phyloP scores from a whole-genome alignment of 2,888 invertebrate genomes.

The Xestia rhomboidea region DNA sequence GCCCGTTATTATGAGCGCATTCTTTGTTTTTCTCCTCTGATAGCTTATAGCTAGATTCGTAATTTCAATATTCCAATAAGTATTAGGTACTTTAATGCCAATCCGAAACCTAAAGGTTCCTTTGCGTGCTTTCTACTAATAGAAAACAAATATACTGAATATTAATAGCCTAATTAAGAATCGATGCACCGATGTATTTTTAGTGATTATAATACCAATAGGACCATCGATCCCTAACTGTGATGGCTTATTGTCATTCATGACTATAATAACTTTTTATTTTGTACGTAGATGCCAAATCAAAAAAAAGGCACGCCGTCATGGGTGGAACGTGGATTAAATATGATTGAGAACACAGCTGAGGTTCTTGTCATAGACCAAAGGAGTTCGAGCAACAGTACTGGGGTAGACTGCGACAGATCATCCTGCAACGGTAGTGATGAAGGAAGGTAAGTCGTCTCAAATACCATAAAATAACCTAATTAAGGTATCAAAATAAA shows the following conservation, averaged over 20 bases:
- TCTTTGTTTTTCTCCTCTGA: not conserved
- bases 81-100: no score
- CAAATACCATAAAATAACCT: not conserved
- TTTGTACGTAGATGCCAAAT: conserved; percentile 83
- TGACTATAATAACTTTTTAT: conserved; percentile 28
- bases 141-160: conserved; percentile 18
- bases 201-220: conserved; percentile 22
- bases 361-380: conserved; percentile 91
- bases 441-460: conserved; percentile 82
- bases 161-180: conserved; percentile 49
- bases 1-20: not conserved
- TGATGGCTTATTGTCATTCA: conserved; percentile 34
- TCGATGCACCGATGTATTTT: conserved; percentile 10
- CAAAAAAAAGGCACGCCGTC: conserved; percentile 89
- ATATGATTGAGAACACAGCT: conserved; percentile 88
- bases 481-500: not conserved
- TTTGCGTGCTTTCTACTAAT: conserved; percentile 42
- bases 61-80: no score
- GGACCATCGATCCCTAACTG: conserved; percentile 22
- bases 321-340: conserved; percentile 91
- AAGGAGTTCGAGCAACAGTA: conserved; percentile 85
- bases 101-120: no score
- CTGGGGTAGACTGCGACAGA: conserved; percentile 86
- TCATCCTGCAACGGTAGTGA: conserved; percentile 88
- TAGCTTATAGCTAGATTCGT: not conserved